A percentile compares a stretch with the other conserved stretches of the same genome.
These are phyloP conservation scores for Anolis carolinensis DNA, from an alignment of 2,113 vertebrate genomes.

Conservation along the genomic window DNA sequence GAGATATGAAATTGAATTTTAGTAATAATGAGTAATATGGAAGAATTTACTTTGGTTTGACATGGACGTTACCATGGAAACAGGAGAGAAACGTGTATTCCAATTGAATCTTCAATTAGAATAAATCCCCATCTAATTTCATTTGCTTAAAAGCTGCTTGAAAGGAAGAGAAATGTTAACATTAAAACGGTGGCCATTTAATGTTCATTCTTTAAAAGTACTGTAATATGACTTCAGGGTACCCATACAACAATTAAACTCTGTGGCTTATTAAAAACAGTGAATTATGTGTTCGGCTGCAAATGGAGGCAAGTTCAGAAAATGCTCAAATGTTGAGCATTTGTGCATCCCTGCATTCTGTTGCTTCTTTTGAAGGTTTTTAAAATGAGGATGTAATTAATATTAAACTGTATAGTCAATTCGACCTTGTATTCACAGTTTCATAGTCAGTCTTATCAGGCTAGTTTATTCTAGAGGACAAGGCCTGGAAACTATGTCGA, in stretches of 20 bases:
- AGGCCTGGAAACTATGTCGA: too few relatives aligned
- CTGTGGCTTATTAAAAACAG: slow-evolving; percentile 16
- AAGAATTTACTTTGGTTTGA: slow-evolving; percentile 73
- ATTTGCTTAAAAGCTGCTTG: slow-evolving; percentile 72
- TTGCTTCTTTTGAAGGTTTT: slow-evolving; percentile 10
- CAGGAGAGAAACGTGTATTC: slow-evolving; percentile 70
- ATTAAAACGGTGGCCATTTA: slow-evolving; percentile 50
- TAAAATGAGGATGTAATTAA: neutral
- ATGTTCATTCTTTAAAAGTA: slow-evolving; percentile 36
- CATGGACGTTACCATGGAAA: slow-evolving; percentile 82
- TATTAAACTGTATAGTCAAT: slow-evolving; percentile 23
- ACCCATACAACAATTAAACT: slow-evolving; percentile 34
- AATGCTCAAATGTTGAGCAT: neutral
- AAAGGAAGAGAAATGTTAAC: slow-evolving; percentile 46
- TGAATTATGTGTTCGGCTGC: slow-evolving; percentile 10
- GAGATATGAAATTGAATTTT: slow-evolving; percentile 78
- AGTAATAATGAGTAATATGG: slow-evolving; percentile 80
- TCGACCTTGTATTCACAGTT: fast-evolving
- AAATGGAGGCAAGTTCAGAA: neutral
- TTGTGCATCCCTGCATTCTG: neutral
- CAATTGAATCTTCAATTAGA: slow-evolving; percentile 76
- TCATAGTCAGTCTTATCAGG: too few relatives aligned
- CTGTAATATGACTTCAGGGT: slow-evolving; percentile 32
- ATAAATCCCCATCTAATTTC: slow-evolving; percentile 74
- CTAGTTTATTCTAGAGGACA: too few relatives aligned